These are phyloP conservation scores for Ceratosolen fusciceps DNA, from an alignment of 1,140 invertebrate species.

Conservation along the genomic window DNA sequence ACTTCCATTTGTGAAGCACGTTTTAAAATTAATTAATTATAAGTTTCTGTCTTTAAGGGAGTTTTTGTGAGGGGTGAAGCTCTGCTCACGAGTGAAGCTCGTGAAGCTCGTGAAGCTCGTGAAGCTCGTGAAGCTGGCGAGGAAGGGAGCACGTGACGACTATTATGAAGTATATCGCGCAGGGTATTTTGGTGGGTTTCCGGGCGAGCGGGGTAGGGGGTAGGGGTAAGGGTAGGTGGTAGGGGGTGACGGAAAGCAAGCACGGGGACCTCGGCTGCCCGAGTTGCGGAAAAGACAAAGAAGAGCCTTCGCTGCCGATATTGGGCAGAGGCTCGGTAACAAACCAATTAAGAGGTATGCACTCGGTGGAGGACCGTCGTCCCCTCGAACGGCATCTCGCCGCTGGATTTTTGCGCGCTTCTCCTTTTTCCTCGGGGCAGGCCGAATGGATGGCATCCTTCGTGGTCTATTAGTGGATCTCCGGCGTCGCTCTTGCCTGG, in stretches of 20 bases:
- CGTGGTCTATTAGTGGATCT: slow-evolving; percentile 35
- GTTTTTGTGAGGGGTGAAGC: neutral
- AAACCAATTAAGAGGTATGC: slow-evolving; percentile 48
- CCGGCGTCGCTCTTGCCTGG: neutral
- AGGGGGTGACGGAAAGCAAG: too few relatives aligned
- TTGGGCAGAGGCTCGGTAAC: neutral
- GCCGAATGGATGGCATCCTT: slow-evolving; percentile 17
- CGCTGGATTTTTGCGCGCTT: slow-evolving; percentile 4
- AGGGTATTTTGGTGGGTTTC: neutral
- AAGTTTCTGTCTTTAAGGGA: neutral
- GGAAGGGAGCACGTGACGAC: too few relatives aligned
- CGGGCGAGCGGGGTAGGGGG: too few relatives aligned
- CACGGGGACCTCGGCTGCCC: too few relatives aligned
- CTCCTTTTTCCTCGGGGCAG: slow-evolving; percentile 8
- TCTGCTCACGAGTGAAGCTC: neutral
- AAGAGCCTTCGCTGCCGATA: too few relatives aligned
- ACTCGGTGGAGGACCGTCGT: neutral
- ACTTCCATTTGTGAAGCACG: neutral
- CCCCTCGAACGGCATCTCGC: neutral
- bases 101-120: too few relatives aligned
- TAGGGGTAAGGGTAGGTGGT: too few relatives aligned
- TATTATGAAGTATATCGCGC: too few relatives aligned
- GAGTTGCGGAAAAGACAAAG: neutral
- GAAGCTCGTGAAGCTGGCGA: too few relatives aligned
- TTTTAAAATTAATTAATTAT: neutral